Base-by-base conservation (phyloP, 2,113 vertebrate genomes). In the Solea solea region DNA sequence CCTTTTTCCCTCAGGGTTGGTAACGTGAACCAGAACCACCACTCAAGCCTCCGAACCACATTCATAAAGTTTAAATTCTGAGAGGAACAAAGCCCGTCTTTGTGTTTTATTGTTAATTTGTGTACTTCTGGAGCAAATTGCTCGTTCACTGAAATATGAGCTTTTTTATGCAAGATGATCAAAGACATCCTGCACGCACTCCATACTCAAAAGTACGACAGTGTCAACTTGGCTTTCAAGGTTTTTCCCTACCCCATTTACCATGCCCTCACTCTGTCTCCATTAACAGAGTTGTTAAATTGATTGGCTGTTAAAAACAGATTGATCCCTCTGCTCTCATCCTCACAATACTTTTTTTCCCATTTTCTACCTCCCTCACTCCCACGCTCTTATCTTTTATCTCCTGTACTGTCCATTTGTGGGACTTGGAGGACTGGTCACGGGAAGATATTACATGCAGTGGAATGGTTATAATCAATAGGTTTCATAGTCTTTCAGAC, bases 381-480 rank as follows among this genome's bases (percentile, higher is more conserved):
- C n/a, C 49, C 41, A 56, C 75, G 67, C 55, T 65, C 45, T 72
- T 77, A 34, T 78, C 65, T 73, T 84, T 77, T 79, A 76, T 79
- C 78, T 56, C 55, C 65, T 68, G 63, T 67, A 46, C 58, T 74
- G 54, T 55, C 56, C 11, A 40, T 69, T 77, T 89, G 74, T 63
- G 64, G 59, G 49, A 45, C 40, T 64, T 16, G 52, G 52, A 63
- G 69, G 73, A 82, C 80, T 77, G 79, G 67, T 80, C 57, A 79
- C 70, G 74, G 79, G 69, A 88, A 80, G 74, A 82, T 58, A 74
- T 71, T 73, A 41, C 74, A 74, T 56, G 68, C 65, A 59, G 76
- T 89, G 89, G 94, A 93, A 95, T 94, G 92, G 91, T 92, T 84
- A 88, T 90, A 91, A 94, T 95, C 93, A 91, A 94, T 95, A 94